A percentile compares a stretch with the other conserved stretches of the same genome.
Evolutionary conservation across 2,797 vertebrate genomes (phyloP).

Genomic region (Myotis planiceps): DNA sequence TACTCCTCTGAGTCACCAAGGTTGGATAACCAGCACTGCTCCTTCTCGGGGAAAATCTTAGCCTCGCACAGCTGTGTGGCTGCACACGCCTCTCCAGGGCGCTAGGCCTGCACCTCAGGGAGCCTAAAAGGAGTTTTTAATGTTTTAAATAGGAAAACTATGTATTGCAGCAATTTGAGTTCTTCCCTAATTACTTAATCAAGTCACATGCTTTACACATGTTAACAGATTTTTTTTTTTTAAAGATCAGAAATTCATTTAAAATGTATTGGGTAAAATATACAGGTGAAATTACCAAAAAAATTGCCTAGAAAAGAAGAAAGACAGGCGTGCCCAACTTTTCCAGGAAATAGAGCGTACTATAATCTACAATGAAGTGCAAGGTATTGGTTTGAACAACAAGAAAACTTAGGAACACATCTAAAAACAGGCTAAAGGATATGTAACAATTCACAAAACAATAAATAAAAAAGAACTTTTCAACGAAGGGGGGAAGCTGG

Average conservation of each 20-base stretch:
- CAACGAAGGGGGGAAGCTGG: background rate
- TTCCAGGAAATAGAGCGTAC: background rate
- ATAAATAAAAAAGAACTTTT: background rate
- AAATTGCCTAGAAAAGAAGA: background rate
- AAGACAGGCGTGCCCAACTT: background rate
- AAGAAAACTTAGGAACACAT: background rate
- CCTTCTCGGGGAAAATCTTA: background rate
- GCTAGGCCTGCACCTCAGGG: background rate
- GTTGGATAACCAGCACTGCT: background rate
- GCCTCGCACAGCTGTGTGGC: background rate
- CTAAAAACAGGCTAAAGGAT: background rate
- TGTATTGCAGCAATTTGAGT: background rate
- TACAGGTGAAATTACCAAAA: background rate
- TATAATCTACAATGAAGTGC: background rate
- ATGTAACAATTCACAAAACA: background rate
- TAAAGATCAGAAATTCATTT: conserved; percentile 30
- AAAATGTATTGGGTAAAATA: background rate
- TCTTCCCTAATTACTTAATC: background rate
- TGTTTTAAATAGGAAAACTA: background rate
- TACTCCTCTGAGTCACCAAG: background rate
- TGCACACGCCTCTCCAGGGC: background rate
- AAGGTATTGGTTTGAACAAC: background rate
- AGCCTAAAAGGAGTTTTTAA: background rate
- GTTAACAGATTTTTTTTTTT: no score
- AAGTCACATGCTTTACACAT: background rate